These are phyloP conservation scores for Atrina japonica DNA, from an alignment of 2,888 invertebrate species.

Conservation along the genomic window DNA sequence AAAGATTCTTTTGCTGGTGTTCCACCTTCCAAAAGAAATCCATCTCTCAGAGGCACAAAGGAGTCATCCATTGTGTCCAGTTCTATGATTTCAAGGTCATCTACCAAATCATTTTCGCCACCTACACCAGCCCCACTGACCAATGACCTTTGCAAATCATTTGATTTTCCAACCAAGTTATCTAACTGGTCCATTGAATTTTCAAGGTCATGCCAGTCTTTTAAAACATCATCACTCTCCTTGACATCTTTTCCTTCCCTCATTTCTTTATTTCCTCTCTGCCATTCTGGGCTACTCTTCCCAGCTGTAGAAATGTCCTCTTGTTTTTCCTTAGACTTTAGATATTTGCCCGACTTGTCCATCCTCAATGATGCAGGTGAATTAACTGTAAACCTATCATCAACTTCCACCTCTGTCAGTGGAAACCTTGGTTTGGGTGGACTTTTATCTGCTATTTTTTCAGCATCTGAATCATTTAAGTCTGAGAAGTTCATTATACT, in stretches of 20 bases:
- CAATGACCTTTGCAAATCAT: not conserved
- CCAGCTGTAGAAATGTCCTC: too few species aligned
- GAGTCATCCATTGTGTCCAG: conserved; percentile 41
- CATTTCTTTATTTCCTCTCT: too few species aligned
- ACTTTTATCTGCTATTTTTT: not conserved
- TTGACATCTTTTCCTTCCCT: too few species aligned
- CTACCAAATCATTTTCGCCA: not conserved
- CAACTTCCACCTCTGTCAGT: not conserved
- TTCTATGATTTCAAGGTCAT: conserved; percentile 21
- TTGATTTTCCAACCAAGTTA: conserved; percentile 10
- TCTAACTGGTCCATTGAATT: conserved; percentile 14
- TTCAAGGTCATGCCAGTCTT: conserved; percentile 14
- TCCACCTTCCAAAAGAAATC: conserved; percentile 38
- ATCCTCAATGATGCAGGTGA: not conserved
- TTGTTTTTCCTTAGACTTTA: too few species aligned
- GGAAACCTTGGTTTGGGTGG: conserved; percentile 8
- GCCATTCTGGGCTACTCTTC: too few species aligned
- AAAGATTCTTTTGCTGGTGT: conserved; percentile 26
- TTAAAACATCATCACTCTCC: too few species aligned
- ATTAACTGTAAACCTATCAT: not conserved
- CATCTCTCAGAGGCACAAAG: conserved; percentile 41
- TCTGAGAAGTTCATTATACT: not conserved
- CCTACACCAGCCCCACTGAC: not conserved
- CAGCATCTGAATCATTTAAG: conserved; percentile 7
- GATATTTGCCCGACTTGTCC: too few species aligned